These are phyloP conservation scores for Saxidomus purpurata DNA, from an alignment of 1,140 invertebrate species.

Conservation along the genomic window DNA sequence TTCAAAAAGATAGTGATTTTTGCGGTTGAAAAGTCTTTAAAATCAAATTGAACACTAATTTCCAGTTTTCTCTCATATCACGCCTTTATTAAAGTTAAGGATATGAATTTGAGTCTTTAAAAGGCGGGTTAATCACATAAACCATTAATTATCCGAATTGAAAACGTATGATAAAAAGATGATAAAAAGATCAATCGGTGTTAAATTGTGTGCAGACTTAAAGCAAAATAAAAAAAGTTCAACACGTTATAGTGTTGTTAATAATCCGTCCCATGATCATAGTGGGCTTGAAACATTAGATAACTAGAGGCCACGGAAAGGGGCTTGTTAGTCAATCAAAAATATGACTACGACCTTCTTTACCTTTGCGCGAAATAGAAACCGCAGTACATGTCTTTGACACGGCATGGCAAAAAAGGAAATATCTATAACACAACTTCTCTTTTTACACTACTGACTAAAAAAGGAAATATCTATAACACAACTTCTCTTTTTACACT, in stretches of 20 bases:
- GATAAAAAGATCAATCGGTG: conserved; percentile 18
- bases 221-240: background rate
- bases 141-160: conserved; percentile 1
- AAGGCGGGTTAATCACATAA: background rate
- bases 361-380: too few species aligned
- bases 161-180: conserved; percentile 15
- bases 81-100: conserved; percentile 29
- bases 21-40: background rate
- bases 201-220: background rate
- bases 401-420: too few species aligned
- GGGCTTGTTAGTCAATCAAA: background rate
- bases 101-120: background rate
- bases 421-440: too few species aligned
- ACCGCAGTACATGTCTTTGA: too few species aligned
- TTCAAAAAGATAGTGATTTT: conserved; percentile 27
- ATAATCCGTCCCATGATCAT: background rate
- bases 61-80: background rate
- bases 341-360: too few species aligned
- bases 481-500: too few species aligned
- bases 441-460: too few species aligned
- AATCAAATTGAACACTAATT: conserved; percentile 10
- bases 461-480: too few species aligned
- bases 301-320: background rate
- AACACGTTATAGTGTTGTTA: background rate
- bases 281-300: background rate